Conservation (phyloP, 2,113 vertebrate species). For the Ictalurus punctatus region DNA sequence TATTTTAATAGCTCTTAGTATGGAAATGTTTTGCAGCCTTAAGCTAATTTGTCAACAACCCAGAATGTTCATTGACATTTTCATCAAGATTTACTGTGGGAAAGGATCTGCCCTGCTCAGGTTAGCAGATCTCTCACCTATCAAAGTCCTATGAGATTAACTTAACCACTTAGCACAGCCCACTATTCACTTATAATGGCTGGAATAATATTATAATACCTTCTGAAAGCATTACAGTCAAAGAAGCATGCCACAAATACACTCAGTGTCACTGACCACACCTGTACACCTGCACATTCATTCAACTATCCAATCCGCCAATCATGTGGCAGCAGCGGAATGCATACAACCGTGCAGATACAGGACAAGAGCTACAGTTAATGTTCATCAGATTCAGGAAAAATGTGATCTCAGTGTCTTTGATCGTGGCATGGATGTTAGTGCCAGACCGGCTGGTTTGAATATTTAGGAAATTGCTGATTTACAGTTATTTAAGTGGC, state of each 20-base stretch:
- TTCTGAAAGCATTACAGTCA: background rate
- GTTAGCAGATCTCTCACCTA: background rate
- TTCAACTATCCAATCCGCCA: background rate
- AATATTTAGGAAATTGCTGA: background rate
- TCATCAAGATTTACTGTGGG: background rate
- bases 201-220: background rate
- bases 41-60: background rate
- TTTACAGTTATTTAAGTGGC: background rate
- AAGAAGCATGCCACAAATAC: background rate
- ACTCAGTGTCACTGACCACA: background rate
- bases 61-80: background rate
- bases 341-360: background rate
- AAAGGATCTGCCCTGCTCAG: background rate
- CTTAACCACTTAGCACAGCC: background rate
- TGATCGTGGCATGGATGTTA: background rate
- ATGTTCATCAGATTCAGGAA: background rate
- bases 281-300: background rate
- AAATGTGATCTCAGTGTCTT: background rate
- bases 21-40: background rate
- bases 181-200: background rate
- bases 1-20: background rate
- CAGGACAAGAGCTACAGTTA: background rate
- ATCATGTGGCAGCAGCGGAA: background rate
- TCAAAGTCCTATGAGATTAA: background rate
- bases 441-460: background rate